Conservation (phyloP, 2,113 vertebrate genomes). For the Callipepla squamata region DNA sequence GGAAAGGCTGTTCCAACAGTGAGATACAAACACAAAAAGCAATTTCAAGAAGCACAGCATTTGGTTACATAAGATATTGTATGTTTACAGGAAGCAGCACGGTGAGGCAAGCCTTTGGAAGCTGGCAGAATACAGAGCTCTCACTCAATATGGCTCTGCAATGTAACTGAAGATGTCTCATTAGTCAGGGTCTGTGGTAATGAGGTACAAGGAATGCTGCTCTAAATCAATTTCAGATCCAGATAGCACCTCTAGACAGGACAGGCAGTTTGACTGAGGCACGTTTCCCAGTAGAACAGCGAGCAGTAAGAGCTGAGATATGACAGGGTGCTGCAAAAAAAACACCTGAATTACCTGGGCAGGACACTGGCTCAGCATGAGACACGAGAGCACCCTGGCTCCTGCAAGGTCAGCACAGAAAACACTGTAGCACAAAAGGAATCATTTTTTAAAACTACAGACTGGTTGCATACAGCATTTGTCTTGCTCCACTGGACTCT, state of each 20-base stretch:
- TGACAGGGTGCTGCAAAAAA: not conserved
- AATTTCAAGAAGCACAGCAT: not conserved
- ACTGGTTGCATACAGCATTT: not conserved
- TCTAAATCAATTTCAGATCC: not conserved
- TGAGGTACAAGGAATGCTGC: not conserved
- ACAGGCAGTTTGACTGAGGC: not conserved
- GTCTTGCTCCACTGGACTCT: not conserved
- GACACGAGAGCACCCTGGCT: not conserved
- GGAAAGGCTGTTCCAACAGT: not conserved
- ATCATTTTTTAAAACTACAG: not conserved
- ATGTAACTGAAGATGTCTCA: fast-evolving
- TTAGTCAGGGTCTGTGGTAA: not conserved
- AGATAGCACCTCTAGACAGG: not conserved
- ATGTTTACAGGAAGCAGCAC: not conserved
- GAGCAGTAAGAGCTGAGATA: not conserved
- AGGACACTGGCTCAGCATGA: not conserved
- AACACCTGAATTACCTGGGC: not conserved
- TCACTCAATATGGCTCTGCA: not conserved
- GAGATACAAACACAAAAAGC: not conserved
- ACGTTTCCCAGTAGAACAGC: not conserved
- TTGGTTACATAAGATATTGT: not conserved
- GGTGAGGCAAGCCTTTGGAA: not conserved
- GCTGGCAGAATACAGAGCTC: not conserved
- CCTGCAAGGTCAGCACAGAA: not conserved
- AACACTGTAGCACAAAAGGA: not conserved